Evolutionary conservation across 2,113 vertebrate species (phyloP).

Genomic region (Parotia lawesii): DNA sequence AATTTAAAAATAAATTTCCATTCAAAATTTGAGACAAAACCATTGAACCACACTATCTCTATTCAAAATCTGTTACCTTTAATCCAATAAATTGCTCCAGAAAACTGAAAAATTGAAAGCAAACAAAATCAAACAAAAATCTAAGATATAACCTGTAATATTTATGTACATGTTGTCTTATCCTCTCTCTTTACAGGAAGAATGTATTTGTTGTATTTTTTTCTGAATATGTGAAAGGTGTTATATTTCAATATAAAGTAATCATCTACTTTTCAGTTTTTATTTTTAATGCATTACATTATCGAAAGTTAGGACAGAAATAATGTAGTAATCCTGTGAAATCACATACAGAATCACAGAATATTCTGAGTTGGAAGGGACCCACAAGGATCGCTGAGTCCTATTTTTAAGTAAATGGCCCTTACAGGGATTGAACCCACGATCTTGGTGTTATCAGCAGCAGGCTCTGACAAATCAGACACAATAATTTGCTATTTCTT

Average conservation of each 20-base stretch:
- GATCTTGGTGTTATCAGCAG: not conserved
- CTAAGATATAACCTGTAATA: conserved; percentile 2
- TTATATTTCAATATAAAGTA: not conserved
- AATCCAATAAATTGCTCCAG: conserved; percentile 39
- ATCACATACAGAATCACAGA: not conserved
- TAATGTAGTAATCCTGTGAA: not conserved
- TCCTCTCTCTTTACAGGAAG: not conserved
- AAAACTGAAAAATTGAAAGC: conserved; percentile 55
- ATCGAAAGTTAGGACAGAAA: not conserved
- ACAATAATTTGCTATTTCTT: not conserved
- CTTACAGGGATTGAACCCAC: too few relatives aligned
- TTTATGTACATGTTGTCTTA: conserved; percentile 2
- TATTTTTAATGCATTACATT: not conserved
- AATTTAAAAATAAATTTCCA: conserved; percentile 25
- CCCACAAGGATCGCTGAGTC: too few relatives aligned
- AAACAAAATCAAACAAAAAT: conserved; percentile 41
- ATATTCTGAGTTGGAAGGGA: not conserved
- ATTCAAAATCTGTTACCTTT: conserved; percentile 37
- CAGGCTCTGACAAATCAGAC: not conserved
- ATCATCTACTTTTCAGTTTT: not conserved
- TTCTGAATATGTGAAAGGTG: not conserved
- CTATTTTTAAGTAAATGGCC: not conserved
- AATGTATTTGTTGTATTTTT: not conserved
- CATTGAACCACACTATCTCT: not conserved
- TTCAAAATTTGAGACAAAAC: conserved; percentile 34